phyloP scores from a whole-genome alignment of 2,113 vertebrate species.

The Centrocercus urophasianus region DNA sequence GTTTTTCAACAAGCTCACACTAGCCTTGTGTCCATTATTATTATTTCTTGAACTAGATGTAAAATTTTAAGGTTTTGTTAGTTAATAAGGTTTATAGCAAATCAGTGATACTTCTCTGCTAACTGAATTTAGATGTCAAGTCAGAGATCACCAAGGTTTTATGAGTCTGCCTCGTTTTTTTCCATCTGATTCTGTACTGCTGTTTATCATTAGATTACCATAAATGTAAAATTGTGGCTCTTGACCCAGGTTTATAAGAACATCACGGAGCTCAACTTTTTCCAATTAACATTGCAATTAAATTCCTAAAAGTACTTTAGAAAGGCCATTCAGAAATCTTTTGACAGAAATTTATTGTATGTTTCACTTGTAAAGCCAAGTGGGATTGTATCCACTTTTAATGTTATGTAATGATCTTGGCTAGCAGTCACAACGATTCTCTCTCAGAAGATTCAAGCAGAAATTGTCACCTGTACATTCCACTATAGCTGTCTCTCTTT shows the following conservation, averaged over 20 bases:
- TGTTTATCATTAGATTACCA: background rate
- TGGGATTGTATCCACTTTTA: background rate
- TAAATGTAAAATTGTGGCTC: background rate
- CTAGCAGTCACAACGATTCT: background rate
- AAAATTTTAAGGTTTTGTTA: background rate
- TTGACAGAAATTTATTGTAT: conserved; percentile 31
- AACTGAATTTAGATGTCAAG: background rate
- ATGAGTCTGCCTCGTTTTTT: background rate
- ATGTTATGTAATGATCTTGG: background rate
- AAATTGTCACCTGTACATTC: background rate
- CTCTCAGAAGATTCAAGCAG: conserved; percentile 20
- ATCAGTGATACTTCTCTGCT: background rate
- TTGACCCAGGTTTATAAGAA: conserved; percentile 28
- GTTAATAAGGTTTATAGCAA: background rate
- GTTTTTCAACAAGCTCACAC: background rate
- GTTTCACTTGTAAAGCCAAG: background rate
- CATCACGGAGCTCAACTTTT: conserved; percentile 21
- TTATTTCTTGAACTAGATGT: background rate
- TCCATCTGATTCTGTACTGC: background rate
- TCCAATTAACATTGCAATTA: conserved; percentile 52
- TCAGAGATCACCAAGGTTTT: background rate
- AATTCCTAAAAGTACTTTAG: conserved; percentile 23
- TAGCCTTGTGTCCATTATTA: background rate
- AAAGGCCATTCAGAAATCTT: conserved; percentile 21
- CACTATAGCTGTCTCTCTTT: background rate